These are phyloP conservation scores for Procambarus virginalis DNA, from an alignment of 1,140 invertebrate genomes.

Conservation along the genomic window DNA sequence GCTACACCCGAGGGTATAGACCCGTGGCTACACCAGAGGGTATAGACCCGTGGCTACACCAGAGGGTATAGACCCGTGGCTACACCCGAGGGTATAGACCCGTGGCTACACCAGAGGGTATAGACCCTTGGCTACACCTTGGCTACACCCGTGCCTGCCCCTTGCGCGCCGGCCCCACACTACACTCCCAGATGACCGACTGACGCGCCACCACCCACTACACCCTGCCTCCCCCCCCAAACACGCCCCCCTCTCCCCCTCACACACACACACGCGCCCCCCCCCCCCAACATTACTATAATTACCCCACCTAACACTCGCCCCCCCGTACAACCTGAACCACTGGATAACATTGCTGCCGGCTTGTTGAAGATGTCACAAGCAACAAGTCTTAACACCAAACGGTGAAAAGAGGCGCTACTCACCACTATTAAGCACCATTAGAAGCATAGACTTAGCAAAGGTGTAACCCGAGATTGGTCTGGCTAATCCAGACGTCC, in stretches of 20 bases:
- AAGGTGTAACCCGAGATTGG: no score
- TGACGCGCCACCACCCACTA: slow-evolving; percentile 12
- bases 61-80: no score
- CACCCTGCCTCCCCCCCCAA: neutral
- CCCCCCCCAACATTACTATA: slow-evolving; percentile 10
- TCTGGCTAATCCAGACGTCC: no score
- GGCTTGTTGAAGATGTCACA: no score
- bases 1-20: no score
- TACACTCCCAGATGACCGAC: slow-evolving; percentile 34
- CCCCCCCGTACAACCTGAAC: neutral
- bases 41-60: no score
- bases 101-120: neutral
- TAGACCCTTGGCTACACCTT: neutral
- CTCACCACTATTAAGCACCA: no score
- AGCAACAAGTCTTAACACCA: no score
- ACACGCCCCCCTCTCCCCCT: neutral
- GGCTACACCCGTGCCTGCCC: slow-evolving; percentile 17
- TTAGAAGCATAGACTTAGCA: no score
- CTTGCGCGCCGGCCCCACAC: slow-evolving; percentile 26
- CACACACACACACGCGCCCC: neutral
- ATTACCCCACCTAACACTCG: slow-evolving; percentile 24
- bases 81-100: neutral
- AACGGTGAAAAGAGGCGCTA: no score
- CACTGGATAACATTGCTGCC: neutral
- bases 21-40: no score